Evolutionary conservation across 2,797 vertebrate species (phyloP).

Genomic region (Peromyscus nudipes): DNA sequence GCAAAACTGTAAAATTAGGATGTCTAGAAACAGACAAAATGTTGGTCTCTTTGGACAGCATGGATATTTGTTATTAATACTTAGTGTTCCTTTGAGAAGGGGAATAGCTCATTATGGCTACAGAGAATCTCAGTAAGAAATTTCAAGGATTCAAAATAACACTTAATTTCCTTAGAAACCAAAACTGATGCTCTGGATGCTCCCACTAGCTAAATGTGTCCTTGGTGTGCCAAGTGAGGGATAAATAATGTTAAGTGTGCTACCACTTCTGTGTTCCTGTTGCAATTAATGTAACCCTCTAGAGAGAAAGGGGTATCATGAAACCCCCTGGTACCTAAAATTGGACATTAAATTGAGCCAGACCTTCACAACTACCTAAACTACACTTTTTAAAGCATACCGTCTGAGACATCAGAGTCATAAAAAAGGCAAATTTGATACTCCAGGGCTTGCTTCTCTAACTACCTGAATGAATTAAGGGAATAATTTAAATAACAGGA

Average conservation of each 20-base stretch:
- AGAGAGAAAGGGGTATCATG: slow-evolving; percentile 10
- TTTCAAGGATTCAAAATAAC: slow-evolving; percentile 48
- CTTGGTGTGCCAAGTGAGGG: slow-evolving; percentile 55
- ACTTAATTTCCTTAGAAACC: slow-evolving; percentile 72
- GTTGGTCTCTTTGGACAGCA: slow-evolving; percentile 20
- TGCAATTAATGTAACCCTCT: slow-evolving; percentile 63
- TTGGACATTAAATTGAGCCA: slow-evolving; percentile 48
- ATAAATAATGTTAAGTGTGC: slow-evolving; percentile 76
- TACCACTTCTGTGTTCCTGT: slow-evolving; percentile 3
- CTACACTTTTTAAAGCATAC: slow-evolving; percentile 41
- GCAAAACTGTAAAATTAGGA: slow-evolving; percentile 35
- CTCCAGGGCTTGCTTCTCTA: slow-evolving; percentile 32
- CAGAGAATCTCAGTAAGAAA: background rate
- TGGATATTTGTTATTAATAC: slow-evolving; percentile 65
- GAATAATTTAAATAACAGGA: slow-evolving; percentile 59
- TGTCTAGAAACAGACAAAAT: background rate
- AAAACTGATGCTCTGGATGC: slow-evolving; percentile 52
- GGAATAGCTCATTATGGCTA: slow-evolving; percentile 54
- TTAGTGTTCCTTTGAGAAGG: slow-evolving; percentile 49
- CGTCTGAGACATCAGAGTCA: slow-evolving; percentile 26
- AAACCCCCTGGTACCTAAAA: slow-evolving; percentile 51
- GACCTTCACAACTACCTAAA: slow-evolving; percentile 51
- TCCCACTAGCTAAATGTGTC: slow-evolving; percentile 62
- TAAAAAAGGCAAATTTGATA: slow-evolving; percentile 52
- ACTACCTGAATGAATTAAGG: slow-evolving; percentile 44